These are phyloP conservation scores for Antheraea pernyi DNA, from an alignment of 1,140 invertebrate species.

Conservation along the genomic window DNA sequence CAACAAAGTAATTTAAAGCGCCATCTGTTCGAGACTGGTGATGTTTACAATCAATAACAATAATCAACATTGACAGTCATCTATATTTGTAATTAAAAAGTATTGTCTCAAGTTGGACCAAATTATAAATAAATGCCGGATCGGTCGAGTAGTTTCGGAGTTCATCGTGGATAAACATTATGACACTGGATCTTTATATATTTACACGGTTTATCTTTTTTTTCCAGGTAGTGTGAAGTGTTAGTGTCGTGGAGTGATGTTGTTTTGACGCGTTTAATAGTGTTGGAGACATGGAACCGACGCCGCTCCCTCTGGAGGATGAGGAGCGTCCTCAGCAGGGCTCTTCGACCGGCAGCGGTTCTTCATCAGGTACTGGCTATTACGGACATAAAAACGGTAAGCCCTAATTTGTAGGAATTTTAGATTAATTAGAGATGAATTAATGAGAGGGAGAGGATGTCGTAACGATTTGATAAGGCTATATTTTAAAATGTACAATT, in stretches of 20 bases:
- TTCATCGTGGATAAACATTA: too few species aligned
- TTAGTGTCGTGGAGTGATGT: slow-evolving; percentile 25
- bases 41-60: too few species aligned
- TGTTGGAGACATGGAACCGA: slow-evolving; percentile 44
- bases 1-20: too few species aligned
- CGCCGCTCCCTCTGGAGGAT: slow-evolving; percentile 56
- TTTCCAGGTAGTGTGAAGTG: slow-evolving; percentile 31
- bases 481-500: too few species aligned
- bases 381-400: slow-evolving; percentile 68
- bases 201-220: slow-evolving; percentile 4
- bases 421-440: too few species aligned
- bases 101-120: too few species aligned
- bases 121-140: neutral
- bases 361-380: slow-evolving; percentile 64
- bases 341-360: slow-evolving; percentile 62
- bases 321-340: slow-evolving; percentile 60
- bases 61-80: too few species aligned
- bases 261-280: neutral
- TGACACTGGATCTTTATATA: neutral
- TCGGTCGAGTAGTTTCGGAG: too few species aligned
- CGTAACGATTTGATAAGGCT: too few species aligned
- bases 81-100: too few species aligned
- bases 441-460: too few species aligned
- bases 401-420: slow-evolving; percentile 12
- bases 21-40: too few species aligned